These are phyloP conservation scores for Cyanistes caeruleus DNA, from an alignment of 2,113 vertebrate genomes.

Conservation along the genomic window DNA sequence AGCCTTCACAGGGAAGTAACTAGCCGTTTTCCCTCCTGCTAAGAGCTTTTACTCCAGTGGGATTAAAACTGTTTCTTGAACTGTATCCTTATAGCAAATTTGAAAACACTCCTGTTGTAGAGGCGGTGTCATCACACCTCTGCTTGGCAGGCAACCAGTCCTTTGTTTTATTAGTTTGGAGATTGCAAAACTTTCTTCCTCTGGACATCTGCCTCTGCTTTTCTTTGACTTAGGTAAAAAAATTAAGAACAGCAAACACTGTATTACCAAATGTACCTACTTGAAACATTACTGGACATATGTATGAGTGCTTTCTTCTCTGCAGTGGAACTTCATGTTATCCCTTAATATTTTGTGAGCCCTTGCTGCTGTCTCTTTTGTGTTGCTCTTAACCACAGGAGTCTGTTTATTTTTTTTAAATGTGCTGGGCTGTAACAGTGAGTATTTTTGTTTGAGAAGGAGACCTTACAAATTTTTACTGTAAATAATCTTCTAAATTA, in stretches of 20 bases:
- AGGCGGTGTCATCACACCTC: slow-evolving; percentile 9
- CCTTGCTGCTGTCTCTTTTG: slow-evolving; percentile 1
- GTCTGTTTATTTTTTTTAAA: slow-evolving; percentile 12
- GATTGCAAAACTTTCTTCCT: not conserved
- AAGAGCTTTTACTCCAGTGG: not conserved
- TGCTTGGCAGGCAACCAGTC: not conserved
- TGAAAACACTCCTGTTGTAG: not conserved
- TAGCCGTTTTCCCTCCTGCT: not conserved
- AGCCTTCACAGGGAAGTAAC: not conserved
- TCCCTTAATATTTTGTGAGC: not conserved
- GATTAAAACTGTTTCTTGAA: slow-evolving; percentile 3
- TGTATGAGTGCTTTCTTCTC: not conserved
- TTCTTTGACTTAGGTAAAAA: not conserved
- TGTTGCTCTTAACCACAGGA: slow-evolving; percentile 3
- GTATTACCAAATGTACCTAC: not conserved
- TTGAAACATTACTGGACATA: not conserved
- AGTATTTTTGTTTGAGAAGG: not conserved
- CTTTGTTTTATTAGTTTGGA: slow-evolving; percentile 19
- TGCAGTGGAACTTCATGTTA: not conserved
- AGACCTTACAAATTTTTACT: not conserved
- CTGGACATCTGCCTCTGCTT: not conserved
- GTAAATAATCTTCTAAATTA: not conserved
- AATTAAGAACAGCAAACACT: not conserved
- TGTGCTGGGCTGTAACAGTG: not conserved
- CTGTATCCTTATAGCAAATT: not conserved